Conservation (phyloP, 2,888 invertebrate genomes). For the Oasisia sp. region DNA sequence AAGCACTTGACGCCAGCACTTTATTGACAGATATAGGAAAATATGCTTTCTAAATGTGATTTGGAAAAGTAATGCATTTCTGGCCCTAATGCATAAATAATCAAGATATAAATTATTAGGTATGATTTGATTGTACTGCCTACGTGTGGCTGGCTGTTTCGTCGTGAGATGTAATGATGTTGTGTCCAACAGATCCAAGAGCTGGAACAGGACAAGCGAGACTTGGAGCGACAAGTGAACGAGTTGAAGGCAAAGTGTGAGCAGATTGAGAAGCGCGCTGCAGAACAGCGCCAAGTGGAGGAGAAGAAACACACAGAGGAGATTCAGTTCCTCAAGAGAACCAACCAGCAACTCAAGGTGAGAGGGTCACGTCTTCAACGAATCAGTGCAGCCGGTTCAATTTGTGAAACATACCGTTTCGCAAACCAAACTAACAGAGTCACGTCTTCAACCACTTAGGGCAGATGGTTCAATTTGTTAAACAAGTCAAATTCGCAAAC, state of each 20-base stretch:
- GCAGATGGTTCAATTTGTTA: background rate
- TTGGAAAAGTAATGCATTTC: background rate
- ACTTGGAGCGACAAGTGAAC: slow-evolving; percentile 79
- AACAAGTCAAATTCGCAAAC: no score
- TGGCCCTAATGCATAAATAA: no score
- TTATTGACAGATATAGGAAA: no score
- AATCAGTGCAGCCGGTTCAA: background rate
- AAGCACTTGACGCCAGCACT: no score
- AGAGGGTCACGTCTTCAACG: background rate
- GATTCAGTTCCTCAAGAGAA: slow-evolving; percentile 89
- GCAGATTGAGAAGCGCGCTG: slow-evolving; percentile 66
- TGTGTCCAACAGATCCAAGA: slow-evolving; percentile 66
- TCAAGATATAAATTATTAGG: no score
- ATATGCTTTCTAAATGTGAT: background rate
- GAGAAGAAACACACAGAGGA: slow-evolving; percentile 94
- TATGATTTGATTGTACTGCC: background rate
- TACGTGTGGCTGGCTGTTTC: background rate
- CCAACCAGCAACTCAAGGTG: slow-evolving; percentile 92
- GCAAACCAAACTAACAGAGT: slow-evolving; percentile 24
- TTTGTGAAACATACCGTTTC: background rate
- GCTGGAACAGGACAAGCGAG: slow-evolving; percentile 76
- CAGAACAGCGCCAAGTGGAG: slow-evolving; percentile 85
- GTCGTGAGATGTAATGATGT: background rate
- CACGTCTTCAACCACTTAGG: background rate
- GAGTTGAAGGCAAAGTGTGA: slow-evolving; percentile 67